These are phyloP conservation scores for Dichetophora obliterata DNA, from an alignment of 2,888 invertebrate species.

Conservation along the genomic window DNA sequence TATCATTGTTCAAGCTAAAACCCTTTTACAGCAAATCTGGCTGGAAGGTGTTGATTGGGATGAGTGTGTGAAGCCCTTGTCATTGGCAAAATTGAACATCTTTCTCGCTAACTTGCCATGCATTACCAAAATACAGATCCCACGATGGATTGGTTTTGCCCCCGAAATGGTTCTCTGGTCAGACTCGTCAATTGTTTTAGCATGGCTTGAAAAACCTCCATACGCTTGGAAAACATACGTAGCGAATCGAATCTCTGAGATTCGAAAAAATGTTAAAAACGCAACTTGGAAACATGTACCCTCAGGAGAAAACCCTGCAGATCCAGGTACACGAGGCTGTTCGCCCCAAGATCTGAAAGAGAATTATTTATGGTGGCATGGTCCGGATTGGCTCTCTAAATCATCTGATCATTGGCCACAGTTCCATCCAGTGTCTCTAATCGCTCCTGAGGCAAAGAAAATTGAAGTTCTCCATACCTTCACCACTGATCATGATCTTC, in stretches of 20 bases:
- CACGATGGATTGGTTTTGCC: background rate
- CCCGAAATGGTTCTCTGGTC: conserved; percentile 6
- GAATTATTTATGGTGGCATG: no score
- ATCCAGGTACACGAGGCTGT: conserved; percentile 24
- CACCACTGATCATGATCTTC: no score
- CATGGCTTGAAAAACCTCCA: conserved; percentile 41
- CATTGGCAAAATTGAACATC: background rate
- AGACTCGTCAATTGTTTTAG: conserved; percentile 37
- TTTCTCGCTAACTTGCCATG: background rate
- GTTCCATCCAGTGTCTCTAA: no score
- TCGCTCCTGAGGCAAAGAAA: no score
- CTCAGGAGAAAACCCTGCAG: conserved; percentile 38
- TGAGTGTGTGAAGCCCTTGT: background rate
- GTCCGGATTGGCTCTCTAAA: no score
- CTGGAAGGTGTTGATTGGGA: background rate
- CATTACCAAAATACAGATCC: background rate
- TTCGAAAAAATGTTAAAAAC: background rate
- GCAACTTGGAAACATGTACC: conserved; percentile 28
- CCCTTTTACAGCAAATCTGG: background rate
- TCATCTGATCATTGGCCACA: no score
- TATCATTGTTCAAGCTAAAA: background rate
- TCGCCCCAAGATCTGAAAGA: conserved; percentile 22
- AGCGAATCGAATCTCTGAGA: conserved; percentile 33
- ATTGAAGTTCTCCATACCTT: no score
- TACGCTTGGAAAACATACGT: conserved; percentile 33